Evolutionary conservation across 64 coral and sea anemone species (phyloP).

Genomic region (Hydrozoanthus tunicans): DNA sequence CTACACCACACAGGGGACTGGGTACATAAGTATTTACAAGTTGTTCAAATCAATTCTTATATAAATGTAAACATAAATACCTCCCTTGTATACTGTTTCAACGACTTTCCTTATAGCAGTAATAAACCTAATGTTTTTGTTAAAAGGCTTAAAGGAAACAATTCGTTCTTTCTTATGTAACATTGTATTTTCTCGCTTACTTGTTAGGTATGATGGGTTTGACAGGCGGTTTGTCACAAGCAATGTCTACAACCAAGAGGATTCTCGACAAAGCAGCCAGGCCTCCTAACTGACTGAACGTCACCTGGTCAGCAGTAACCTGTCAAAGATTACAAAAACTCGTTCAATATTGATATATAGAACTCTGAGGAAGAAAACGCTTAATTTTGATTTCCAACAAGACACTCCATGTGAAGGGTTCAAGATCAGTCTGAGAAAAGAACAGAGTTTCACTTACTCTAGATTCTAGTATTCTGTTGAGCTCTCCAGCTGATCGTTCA

Average conservation of each 20-base stretch:
- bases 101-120: too few relatives aligned
- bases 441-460: constrained; percentile 50
- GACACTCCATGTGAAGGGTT: too few relatives aligned
- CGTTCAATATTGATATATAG: too few relatives aligned
- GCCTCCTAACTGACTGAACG: constrained; percentile 92
- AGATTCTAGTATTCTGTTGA: constrained; percentile 78
- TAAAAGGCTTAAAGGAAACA: too few relatives aligned
- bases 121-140: too few relatives aligned
- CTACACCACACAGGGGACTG: constrained; percentile 75
- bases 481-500: constrained; percentile 85
- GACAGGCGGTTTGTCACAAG: constrained; percentile 54
- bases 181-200: constrained; percentile 54
- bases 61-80: too few relatives aligned
- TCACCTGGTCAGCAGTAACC: constrained; percentile 91
- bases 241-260: constrained; percentile 74
- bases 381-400: too few relatives aligned
- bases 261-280: constrained; percentile 80
- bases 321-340: constrained; percentile 8
- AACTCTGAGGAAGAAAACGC: too few relatives aligned
- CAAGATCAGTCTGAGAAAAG: too few relatives aligned
- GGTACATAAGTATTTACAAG: background rate
- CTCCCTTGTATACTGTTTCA: too few relatives aligned
- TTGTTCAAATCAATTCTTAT: too few relatives aligned
- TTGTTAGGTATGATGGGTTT: constrained; percentile 83
- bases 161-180: background rate